Evolutionary conservation across 2,113 vertebrate species (phyloP), one percentile per base, ranked within the genome.

Genomic region (Marcusenius ussheri): DNA sequence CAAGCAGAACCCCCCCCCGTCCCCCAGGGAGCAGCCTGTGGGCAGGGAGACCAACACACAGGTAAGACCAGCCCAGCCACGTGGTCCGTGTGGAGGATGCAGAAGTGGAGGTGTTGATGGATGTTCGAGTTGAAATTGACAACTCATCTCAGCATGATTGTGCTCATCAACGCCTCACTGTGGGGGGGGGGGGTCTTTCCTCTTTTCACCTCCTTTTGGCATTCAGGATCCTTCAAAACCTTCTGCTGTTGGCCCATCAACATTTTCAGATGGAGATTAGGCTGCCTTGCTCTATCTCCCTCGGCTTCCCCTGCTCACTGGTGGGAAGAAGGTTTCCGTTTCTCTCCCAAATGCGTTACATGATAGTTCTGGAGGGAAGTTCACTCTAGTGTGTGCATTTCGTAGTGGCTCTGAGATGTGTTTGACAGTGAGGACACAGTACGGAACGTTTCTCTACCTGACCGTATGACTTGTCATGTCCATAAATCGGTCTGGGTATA

Each of bases 11-110:
- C 92, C 87, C 0, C 93, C 94, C 0, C 35, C 88, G 0, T 95
- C 94, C 87, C 93, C 96, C 17, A 94, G 96, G 92, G 95, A 94
- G 0, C 96, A 97, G 70, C 96, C 97, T 11, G 93, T 97, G 0
- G 97, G 96, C 19, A 97, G 97, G 93, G 97, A 98, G 94, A 94
- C 95, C 19, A 13, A 93, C 15, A n/a, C 83, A 58, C 91, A 93
- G 90, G 96, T 97, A 95, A 95, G 92, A 1, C 31, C 51, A 19
- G 11, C 49, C 11, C 10, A 19, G 2, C 49, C 86, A 11, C 5
- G 15, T 56, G 45, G 24, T 84, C 9, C 0, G 8, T 85, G 21
- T 5, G 83, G 45, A 49, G 24, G 42, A 51, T 6, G 11, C 19
- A 31, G 27, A 56, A 5, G 39, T 19, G 31, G 5, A 4, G 15